Conservation (phyloP, 1,140 invertebrate genomes). For the Aphelinus certus region DNA sequence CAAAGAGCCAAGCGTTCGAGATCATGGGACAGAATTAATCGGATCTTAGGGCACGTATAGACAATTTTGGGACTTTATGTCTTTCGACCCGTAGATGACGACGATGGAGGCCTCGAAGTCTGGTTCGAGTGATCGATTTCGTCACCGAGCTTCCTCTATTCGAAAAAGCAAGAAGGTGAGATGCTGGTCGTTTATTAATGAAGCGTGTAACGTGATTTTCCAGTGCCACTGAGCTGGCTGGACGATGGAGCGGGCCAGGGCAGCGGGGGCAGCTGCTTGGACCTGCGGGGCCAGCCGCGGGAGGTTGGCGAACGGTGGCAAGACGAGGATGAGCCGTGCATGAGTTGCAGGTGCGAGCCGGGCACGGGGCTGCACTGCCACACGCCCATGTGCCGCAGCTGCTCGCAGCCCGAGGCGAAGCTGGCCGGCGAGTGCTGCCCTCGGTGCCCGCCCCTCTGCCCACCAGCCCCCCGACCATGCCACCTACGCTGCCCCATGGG, state of each 20-base stretch:
- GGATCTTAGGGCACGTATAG: no score
- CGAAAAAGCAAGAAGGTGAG: no score
- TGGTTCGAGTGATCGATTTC: no score
- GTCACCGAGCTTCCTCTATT: no score
- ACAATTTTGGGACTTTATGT: no score
- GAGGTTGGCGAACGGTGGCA: conserved; percentile 54
- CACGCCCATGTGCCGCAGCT: conserved; percentile 57
- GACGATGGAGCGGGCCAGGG: neutral
- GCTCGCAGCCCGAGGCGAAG: conserved; percentile 49
- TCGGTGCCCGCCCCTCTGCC: conserved; percentile 46
- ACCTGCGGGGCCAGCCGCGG: conserved; percentile 45
- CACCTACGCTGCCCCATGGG: conserved; percentile 47
- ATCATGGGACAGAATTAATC: no score
- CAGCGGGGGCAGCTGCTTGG: conserved; percentile 41
- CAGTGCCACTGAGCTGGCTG: conserved; percentile 4
- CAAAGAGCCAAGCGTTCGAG: no score
- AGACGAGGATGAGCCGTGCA: conserved; percentile 46
- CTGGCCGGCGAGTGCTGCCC: conserved; percentile 58
- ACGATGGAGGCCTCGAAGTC: no score
- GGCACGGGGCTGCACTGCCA: conserved; percentile 51
- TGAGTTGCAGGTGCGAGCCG: conserved; percentile 54
- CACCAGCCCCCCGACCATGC: conserved; percentile 42
- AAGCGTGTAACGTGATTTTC: no score
- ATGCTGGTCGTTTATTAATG: no score
- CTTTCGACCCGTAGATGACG: no score